Evolutionary conservation across 1,140 invertebrate species (phyloP).

Genomic region (Ceratina japonica): DNA sequence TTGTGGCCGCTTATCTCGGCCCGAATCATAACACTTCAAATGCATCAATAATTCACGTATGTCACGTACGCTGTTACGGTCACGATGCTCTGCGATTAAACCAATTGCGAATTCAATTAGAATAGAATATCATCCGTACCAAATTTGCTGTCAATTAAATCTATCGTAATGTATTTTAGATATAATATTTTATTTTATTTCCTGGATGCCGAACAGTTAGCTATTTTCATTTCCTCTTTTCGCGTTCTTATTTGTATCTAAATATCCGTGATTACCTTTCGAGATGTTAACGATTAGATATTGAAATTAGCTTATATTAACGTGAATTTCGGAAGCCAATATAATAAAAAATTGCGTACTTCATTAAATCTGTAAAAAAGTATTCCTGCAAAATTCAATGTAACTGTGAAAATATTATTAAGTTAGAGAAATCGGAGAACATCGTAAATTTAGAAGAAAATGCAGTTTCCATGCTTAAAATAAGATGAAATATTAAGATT

Average conservation of each 20-base stretch:
- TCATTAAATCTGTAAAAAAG: background rate
- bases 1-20: slow-evolving; percentile 50
- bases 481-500: slow-evolving; percentile 50
- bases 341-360: slow-evolving; percentile 3
- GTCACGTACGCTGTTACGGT: background rate
- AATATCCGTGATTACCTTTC: background rate
- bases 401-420: too few species aligned
- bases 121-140: background rate
- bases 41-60: slow-evolving; percentile 16
- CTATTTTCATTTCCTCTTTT: background rate
- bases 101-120: background rate
- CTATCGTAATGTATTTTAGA: background rate
- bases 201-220: background rate
- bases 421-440: background rate
- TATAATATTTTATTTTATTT: background rate
- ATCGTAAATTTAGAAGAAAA: slow-evolving; percentile 13
- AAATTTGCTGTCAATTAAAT: background rate
- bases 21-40: slow-evolving; percentile 40
- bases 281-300: too few species aligned
- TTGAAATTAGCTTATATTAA: too few species aligned
- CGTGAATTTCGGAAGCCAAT: background rate
- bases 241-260: background rate
- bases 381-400: too few species aligned
- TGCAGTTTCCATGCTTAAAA: slow-evolving; percentile 40
- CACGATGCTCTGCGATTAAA: background rate